These are phyloP conservation scores for Geotrupes spiniger DNA, from an alignment of 2,888 invertebrate genomes.

Conservation along the genomic window DNA sequence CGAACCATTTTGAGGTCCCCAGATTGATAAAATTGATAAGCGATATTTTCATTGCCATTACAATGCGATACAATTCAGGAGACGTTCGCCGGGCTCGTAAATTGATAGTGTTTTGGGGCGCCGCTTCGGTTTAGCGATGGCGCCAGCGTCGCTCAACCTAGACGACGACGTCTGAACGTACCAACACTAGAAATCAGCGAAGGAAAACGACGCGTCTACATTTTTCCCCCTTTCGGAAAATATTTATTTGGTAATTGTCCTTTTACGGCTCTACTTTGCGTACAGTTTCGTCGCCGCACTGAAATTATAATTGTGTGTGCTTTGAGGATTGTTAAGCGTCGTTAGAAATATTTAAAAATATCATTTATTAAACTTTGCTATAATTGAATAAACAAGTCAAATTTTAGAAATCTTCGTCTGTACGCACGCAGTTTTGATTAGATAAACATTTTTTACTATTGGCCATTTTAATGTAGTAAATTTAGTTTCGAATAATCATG, in stretches of 20 bases:
- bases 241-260: not conserved
- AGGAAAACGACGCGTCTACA: slow-evolving; percentile 11
- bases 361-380: too few relatives aligned
- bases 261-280: too few relatives aligned
- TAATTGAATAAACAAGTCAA: too few relatives aligned
- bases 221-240: slow-evolving; percentile 24
- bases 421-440: too few relatives aligned
- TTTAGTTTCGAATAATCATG: too few relatives aligned
- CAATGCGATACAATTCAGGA: slow-evolving; percentile 33
- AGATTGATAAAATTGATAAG: slow-evolving; percentile 8
- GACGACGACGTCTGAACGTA: slow-evolving; percentile 43
- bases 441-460: too few relatives aligned
- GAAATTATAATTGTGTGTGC: too few relatives aligned
- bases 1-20: slow-evolving; percentile 6
- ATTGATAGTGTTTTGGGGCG: slow-evolving; percentile 42
- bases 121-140: slow-evolving; percentile 38
- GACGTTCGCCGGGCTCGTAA: slow-evolving; percentile 36
- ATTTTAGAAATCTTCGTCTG: too few relatives aligned
- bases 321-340: too few relatives aligned
- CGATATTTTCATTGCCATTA: slow-evolving; percentile 14
- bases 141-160: slow-evolving; percentile 39
- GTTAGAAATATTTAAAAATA: too few relatives aligned
- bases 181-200: slow-evolving; percentile 32
- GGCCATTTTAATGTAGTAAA: too few relatives aligned
- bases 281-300: too few relatives aligned